Base-by-base conservation (phyloP, 2,113 vertebrate genomes). In the Nesospiza acunhae region DNA sequence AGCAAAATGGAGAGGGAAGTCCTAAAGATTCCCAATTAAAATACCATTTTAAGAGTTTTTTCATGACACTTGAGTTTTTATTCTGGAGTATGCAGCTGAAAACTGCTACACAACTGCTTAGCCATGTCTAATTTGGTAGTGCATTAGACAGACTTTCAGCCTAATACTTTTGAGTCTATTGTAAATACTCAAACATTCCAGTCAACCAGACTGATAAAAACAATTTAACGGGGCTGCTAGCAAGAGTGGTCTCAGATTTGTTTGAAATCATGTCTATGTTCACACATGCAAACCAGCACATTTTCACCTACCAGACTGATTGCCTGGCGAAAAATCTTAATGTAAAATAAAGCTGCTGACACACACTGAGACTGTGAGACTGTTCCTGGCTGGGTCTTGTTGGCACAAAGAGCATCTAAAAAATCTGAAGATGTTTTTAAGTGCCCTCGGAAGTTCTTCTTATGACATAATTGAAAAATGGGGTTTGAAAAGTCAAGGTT, bases 201-300 rank as follows among this genome's bases (percentile, higher is more conserved):
- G 92, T 49, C 97, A 97, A 98, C 95, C 96, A 96, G 94, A 97
- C 97, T 97, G 97, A 98, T 98, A 97, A 97, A 98, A 98, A 97
- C 97, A 97, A 98, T 98, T 98, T 98, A 98, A 98, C 62, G 69
- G 97, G 92, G 97, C 96, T 98, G 94, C 91, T 94, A 91, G 85
- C 82, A 84, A 97, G 89, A 90, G 82, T 64, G 91, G 97, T 95
- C 97, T 97, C 97, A 97, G 97, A 97, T 98, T 97, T 97, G 96
- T 93, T 97, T 78, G 91, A 93, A 87, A 72, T 95, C 92, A 88
- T 96, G 79, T 94, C 95, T 96, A 58, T 55, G 85, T 97, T 97
- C 97, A 93, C 1, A 78, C 84, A 52, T 92, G 93, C 90, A 97
- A 93, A 97, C 60, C 66, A 86, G 77, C 77, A 77, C 53, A 87